Evolutionary conservation across 2,888 invertebrate genomes (phyloP).

Genomic region (Erpobdella octoculata): DNA sequence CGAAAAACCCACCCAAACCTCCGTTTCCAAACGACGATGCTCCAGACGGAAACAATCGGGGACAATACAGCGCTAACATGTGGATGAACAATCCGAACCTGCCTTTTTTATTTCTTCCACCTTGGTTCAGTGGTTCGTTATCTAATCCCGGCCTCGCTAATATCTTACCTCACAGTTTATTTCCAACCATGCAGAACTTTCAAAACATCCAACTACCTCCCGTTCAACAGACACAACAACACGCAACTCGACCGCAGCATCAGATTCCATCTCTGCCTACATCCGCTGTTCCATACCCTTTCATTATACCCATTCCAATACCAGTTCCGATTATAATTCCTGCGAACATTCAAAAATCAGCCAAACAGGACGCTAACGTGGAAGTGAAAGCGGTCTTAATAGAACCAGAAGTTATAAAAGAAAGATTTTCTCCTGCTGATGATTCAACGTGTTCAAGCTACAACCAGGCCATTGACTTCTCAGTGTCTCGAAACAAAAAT

Average conservation of each 20-base stretch:
- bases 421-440: neutral
- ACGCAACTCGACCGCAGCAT: neutral
- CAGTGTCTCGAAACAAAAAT: neutral
- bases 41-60: too few species aligned
- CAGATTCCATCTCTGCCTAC: constrained; percentile 22
- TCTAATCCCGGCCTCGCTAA: neutral
- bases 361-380: neutral
- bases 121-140: too few species aligned
- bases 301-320: constrained; percentile 19
- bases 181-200: neutral
- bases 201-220: neutral
- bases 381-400: neutral
- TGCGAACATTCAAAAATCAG: neutral
- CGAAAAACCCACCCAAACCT: too few species aligned
- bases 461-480: constrained; percentile 21
- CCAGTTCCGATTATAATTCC: constrained; percentile 11
- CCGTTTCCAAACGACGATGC: too few species aligned
- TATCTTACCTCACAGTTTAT: neutral
- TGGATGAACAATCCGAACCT: too few species aligned
- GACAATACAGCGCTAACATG: too few species aligned
- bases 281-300: constrained; percentile 18
- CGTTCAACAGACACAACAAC: neutral
- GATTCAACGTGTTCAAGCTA: too few species aligned
- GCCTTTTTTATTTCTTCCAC: neutral
- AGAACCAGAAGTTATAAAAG: neutral